A percentile compares a stretch with the other conserved stretches of the same genome.
These are phyloP conservation scores for Pterostichus madidus DNA, from an alignment of 2,888 invertebrate species.

Conservation along the genomic window DNA sequence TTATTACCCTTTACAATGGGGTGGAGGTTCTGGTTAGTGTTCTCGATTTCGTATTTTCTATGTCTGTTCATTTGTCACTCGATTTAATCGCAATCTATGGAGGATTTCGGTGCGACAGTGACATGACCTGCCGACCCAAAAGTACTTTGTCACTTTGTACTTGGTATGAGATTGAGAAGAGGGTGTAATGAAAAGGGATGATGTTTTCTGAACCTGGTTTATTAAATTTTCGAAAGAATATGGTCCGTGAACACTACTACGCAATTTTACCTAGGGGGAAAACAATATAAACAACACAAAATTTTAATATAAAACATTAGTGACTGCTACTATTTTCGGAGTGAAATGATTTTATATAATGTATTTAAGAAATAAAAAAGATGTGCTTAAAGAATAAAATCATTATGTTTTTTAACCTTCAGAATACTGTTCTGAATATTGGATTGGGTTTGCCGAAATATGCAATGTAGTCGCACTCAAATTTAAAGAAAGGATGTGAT, in stretches of 20 bases:
- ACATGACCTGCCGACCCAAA: conserved; percentile 19
- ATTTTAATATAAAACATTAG: too few relatives aligned
- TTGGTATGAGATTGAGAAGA: conserved; percentile 3
- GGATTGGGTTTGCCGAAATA: too few relatives aligned
- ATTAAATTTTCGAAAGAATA: conserved; percentile 25
- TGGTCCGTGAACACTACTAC: background rate
- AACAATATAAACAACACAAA: too few relatives aligned
- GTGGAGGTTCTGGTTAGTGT: background rate
- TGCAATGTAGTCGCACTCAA: too few relatives aligned
- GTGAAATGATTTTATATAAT: too few relatives aligned
- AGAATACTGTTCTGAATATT: too few relatives aligned
- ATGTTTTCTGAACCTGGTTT: conserved; percentile 33
- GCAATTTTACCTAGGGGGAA: too few relatives aligned
- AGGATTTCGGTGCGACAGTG: conserved; percentile 43
- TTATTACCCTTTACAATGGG: conserved; percentile 36
- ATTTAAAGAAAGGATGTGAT: too few relatives aligned
- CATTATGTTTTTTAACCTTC: too few relatives aligned
- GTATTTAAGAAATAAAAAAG: too few relatives aligned
- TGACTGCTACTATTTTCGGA: too few relatives aligned
- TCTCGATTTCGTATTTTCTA: conserved; percentile 55
- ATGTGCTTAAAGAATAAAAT: too few relatives aligned
- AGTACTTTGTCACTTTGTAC: conserved; percentile 35
- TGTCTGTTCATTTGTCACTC: conserved; percentile 63
- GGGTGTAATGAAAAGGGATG: conserved; percentile 42
- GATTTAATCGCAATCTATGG: conserved; percentile 62